A percentile compares a stretch with the other conserved stretches of the same genome.
phyloP scores from a whole-genome alignment of 1,140 invertebrate species.

The Cotesia chilonis region DNA sequence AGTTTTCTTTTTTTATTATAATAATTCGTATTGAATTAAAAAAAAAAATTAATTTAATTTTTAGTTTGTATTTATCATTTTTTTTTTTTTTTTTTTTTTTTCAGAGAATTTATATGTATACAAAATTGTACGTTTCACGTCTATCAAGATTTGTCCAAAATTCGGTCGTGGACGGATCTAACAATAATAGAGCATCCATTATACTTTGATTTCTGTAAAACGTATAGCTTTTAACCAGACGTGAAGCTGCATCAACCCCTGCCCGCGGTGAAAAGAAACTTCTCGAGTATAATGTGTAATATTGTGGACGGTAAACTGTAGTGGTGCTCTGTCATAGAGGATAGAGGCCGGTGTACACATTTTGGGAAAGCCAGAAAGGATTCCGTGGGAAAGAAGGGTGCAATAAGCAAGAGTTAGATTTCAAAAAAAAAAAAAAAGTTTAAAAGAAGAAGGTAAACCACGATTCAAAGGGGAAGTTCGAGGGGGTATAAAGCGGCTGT shows the following conservation, averaged over 20 bases:
- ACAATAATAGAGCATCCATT: slow-evolving; percentile 11
- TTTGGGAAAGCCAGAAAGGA: slow-evolving; percentile 54
- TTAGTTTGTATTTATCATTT: neutral
- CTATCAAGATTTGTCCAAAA: slow-evolving; percentile 52
- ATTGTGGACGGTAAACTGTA: neutral
- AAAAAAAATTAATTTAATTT: no score
- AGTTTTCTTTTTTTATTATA: no score
- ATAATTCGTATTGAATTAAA: no score
- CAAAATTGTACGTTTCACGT: slow-evolving; percentile 45
- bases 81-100: neutral
- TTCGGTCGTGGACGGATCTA: slow-evolving; percentile 19
- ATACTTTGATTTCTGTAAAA: slow-evolving; percentile 40
- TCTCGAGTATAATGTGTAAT: neutral
- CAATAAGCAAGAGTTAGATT: slow-evolving; percentile 55
- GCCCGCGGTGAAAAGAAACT: slow-evolving; percentile 11
- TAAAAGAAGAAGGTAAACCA: slow-evolving; percentile 43
- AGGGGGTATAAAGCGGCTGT: slow-evolving; percentile 34
- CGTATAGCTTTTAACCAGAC: slow-evolving; percentile 49
- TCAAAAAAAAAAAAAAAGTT: slow-evolving; percentile 38
- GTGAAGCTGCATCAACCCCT: slow-evolving; percentile 34
- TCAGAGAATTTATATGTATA: neutral
- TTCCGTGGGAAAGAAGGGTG: slow-evolving; percentile 58
- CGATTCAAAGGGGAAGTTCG: slow-evolving; percentile 32
- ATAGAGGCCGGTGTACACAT: slow-evolving; percentile 40
- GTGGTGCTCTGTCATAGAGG: slow-evolving; percentile 1